Evolutionary conservation across 2,113 vertebrate species (phyloP).

Genomic region (Ptyas mucosa): DNA sequence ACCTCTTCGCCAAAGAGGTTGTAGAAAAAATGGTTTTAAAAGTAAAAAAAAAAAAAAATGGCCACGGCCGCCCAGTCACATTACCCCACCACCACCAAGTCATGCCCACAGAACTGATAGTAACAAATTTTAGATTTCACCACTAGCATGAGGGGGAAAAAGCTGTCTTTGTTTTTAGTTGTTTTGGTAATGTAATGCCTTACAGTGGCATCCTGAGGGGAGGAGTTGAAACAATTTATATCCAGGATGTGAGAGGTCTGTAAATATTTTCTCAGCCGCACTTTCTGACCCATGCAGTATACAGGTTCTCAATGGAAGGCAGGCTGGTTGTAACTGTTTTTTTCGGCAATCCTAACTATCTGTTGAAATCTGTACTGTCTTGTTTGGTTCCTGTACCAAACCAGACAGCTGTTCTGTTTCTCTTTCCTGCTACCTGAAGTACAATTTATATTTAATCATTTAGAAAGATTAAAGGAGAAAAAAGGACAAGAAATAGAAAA

Average conservation of each 20-base stretch:
- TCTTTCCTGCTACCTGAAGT: too few species aligned
- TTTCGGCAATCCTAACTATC: not conserved
- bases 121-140: too few species aligned
- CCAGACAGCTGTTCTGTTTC: not conserved
- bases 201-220: not conserved
- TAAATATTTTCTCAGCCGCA: not conserved
- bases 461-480: not conserved
- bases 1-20: too few species aligned
- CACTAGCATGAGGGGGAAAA: not conserved
- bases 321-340: not conserved
- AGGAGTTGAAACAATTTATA: not conserved
- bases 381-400: not conserved
- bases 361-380: not conserved
- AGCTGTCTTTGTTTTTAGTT: not conserved
- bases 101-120: too few species aligned
- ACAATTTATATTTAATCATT: not conserved
- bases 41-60: too few species aligned
- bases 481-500: not conserved
- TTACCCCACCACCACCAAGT: too few species aligned
- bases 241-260: not conserved
- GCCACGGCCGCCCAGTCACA: too few species aligned
- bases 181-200: not conserved
- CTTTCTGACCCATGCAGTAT: not conserved
- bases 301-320: not conserved
- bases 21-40: too few species aligned